Evolutionary conservation across 2,113 vertebrate genomes (phyloP).

Genomic region (Heteronetta atricapilla): DNA sequence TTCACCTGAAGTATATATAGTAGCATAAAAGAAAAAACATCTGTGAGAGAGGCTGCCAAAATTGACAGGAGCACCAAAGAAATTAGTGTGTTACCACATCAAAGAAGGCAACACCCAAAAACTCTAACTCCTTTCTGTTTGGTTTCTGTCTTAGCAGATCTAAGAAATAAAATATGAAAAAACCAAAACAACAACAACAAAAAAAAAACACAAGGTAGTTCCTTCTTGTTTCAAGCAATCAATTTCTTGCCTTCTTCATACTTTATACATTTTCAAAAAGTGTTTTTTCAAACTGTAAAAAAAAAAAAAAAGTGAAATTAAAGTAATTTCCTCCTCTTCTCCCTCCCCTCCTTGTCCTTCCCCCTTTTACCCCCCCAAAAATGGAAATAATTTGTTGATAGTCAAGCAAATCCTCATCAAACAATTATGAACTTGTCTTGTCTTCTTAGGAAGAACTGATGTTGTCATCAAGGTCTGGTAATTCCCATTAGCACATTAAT

Average conservation of each 20-base stretch:
- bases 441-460: not conserved
- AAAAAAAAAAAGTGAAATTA: not conserved
- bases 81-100: not conserved
- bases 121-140: not conserved
- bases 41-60: not conserved
- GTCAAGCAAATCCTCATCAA: not conserved
- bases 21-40: not conserved
- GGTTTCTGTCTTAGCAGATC: not conserved
- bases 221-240: not conserved
- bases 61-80: not conserved
- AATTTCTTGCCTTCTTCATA: not conserved
- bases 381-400: not conserved
- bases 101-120: not conserved
- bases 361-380: not conserved
- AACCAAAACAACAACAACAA: too few relatives aligned
- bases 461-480: not conserved
- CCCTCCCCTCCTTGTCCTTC: too few relatives aligned
- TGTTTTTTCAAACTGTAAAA: not conserved
- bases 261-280: accelerated
- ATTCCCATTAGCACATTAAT: not conserved
- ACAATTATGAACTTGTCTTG: not conserved
- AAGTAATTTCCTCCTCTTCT: not conserved
- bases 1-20: not conserved
- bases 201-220: not conserved
- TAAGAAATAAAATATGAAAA: not conserved